Evolutionary conservation across 1,140 invertebrate species (phyloP).

Genomic region (Euglossa dilemma): DNA sequence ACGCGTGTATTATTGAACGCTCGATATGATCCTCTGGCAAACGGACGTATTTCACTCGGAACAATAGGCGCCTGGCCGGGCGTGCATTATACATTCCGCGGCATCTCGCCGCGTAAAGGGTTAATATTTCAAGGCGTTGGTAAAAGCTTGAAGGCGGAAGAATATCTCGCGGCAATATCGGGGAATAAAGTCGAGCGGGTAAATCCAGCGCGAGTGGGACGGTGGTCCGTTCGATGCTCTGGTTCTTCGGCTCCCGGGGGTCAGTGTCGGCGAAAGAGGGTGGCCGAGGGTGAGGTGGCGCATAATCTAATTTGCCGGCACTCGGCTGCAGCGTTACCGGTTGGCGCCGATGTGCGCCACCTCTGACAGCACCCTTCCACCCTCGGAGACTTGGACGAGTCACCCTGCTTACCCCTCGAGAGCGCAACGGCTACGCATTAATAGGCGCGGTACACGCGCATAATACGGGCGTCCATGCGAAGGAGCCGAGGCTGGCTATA

Average conservation of each 20-base stretch:
- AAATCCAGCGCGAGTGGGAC: not conserved
- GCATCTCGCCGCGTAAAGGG: constrained; percentile 29
- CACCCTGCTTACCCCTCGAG: not conserved
- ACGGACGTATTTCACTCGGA: constrained; percentile 32
- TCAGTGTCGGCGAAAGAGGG: constrained; percentile 59
- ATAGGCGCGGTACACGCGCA: constrained; percentile 59
- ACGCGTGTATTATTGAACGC: constrained; percentile 35
- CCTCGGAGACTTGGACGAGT: constrained; percentile 4
- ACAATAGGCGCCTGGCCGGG: constrained; percentile 26
- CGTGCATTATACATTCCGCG: constrained; percentile 34
- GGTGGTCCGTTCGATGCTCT: constrained; percentile 57
- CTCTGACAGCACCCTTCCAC: constrained; percentile 50
- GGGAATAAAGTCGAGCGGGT: constrained; percentile 32
- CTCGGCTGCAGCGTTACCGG: constrained; percentile 63
- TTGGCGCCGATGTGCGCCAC: constrained; percentile 68
- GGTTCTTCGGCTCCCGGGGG: constrained; percentile 40
- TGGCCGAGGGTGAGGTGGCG: constrained; percentile 61
- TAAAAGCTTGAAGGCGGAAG: constrained; percentile 28
- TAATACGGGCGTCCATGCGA: constrained; percentile 61
- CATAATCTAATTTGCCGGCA: constrained; percentile 77
- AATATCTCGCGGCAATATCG: constrained; percentile 26
- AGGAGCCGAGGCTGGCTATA: constrained; percentile 41
- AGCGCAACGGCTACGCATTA: constrained; percentile 58
- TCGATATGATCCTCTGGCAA: constrained; percentile 11
- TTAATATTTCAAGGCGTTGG: constrained; percentile 42